Evolutionary conservation across 2,888 invertebrate genomes (phyloP).

Genomic region (Cataglyphis altisquamis): DNA sequence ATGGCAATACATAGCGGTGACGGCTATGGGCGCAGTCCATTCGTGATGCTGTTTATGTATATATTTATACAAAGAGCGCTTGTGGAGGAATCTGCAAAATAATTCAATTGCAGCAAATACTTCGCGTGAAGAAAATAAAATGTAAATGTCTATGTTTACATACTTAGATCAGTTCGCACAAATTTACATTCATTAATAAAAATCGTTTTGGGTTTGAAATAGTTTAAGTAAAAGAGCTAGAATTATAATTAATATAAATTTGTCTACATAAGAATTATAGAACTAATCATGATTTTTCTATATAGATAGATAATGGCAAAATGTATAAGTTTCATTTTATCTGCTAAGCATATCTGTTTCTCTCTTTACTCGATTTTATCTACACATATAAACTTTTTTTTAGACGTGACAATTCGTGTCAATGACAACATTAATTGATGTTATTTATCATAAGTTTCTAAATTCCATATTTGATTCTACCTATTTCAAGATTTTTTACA

Average conservation of each 20-base stretch:
- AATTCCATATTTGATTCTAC: background rate
- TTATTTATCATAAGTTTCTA: background rate
- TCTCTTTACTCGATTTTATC: background rate
- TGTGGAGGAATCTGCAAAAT: slow-evolving; percentile 90
- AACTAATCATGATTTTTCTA: background rate
- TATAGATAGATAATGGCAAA: background rate
- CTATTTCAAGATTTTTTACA: background rate
- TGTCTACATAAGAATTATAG: background rate
- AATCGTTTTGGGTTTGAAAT: background rate
- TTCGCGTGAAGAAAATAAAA: background rate
- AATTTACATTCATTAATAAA: background rate
- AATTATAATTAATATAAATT: background rate
- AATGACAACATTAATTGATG: background rate
- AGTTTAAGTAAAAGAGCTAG: background rate
- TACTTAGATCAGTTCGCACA: background rate
- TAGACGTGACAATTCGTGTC: background rate
- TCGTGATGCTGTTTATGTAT: slow-evolving; percentile 96
- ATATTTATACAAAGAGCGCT: slow-evolving; percentile 91
- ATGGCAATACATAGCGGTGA: slow-evolving; percentile 93
- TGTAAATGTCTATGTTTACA: background rate
- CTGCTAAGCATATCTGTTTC: background rate
- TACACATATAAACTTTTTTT: background rate
- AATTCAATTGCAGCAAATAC: slow-evolving; percentile 10
- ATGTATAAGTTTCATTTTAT: background rate
- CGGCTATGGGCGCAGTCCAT: slow-evolving; percentile 95